Evolutionary conservation across 2,113 vertebrate genomes (phyloP).

Genomic region (Ochotona princeps): DNA sequence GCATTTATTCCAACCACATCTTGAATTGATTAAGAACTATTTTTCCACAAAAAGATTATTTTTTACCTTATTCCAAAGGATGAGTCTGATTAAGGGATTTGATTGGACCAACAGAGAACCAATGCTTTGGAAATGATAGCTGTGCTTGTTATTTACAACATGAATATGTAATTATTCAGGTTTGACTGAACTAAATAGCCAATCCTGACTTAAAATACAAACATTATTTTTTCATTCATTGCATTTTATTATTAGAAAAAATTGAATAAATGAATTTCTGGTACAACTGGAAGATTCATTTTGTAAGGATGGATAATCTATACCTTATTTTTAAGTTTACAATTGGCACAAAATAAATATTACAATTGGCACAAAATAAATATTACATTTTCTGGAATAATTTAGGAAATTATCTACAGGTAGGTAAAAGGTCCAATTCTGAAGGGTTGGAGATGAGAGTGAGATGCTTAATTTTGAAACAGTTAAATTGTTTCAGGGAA

Average conservation of each 20-base stretch:
- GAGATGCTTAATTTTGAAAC: neutral
- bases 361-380: slow-evolving; percentile 31
- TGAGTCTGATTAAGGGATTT: slow-evolving; percentile 88
- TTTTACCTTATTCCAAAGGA: slow-evolving; percentile 88
- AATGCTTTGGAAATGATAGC: slow-evolving; percentile 80
- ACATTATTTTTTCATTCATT: neutral
- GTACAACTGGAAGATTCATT: slow-evolving; percentile 27
- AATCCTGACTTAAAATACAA: slow-evolving; percentile 23
- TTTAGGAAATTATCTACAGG: neutral
- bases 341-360: slow-evolving; percentile 33
- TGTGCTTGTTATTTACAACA: neutral
- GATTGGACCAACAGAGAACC: slow-evolving; percentile 89
- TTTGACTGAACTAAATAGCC: slow-evolving; percentile 9
- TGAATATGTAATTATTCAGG: neutral
- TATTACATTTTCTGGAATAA: neutral
- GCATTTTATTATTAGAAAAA: neutral
- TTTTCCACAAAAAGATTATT: slow-evolving; percentile 91
- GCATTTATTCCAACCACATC: slow-evolving; percentile 91
- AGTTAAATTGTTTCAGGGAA: neutral
- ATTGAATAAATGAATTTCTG: neutral
- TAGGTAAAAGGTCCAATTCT: neutral
- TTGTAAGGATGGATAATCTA: neutral
- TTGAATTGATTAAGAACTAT: slow-evolving; percentile 93
- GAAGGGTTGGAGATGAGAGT: neutral
- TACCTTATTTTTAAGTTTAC: slow-evolving; percentile 13